Evolutionary conservation across 2,113 vertebrate genomes (phyloP).

Genomic region (Poicephalus gulielmi): DNA sequence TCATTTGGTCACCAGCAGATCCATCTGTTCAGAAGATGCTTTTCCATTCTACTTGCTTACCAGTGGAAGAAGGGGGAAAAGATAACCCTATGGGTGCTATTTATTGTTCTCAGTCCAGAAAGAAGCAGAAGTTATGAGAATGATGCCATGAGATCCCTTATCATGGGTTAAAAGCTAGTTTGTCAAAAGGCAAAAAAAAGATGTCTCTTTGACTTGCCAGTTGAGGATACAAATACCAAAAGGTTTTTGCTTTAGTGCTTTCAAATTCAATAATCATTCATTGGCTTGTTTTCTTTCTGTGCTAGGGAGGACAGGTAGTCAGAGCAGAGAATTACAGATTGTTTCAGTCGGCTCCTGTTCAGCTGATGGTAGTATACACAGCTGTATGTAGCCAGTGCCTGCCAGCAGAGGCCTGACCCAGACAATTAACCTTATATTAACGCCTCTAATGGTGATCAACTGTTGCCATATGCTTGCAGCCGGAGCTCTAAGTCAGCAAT

Average conservation of each 20-base stretch:
- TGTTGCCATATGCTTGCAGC: slow-evolving; percentile 54
- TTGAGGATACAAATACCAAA: background rate
- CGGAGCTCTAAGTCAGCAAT: background rate
- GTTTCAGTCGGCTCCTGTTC: slow-evolving; percentile 43
- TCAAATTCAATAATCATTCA: slow-evolving; percentile 11
- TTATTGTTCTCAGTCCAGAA: background rate
- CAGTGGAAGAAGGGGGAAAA: background rate
- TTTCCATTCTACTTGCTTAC: background rate
- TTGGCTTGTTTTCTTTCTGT: slow-evolving; percentile 9
- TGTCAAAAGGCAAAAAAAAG: background rate
- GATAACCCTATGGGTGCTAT: background rate
- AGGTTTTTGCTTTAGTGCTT: slow-evolving; percentile 14
- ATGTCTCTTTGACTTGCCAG: background rate
- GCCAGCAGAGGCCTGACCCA: slow-evolving; percentile 54
- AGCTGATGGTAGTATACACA: slow-evolving; percentile 45
- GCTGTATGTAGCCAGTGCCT: slow-evolving; percentile 50
- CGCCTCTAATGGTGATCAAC: slow-evolving; percentile 50
- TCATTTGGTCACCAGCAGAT: background rate
- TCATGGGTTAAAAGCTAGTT: background rate
- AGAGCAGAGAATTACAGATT: slow-evolving; percentile 41
- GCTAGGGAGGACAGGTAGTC: slow-evolving; percentile 45
- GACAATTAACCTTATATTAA: slow-evolving; percentile 69
- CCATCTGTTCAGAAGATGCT: background rate
- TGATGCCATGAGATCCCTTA: background rate
- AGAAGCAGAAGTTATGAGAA: slow-evolving; percentile 12